A percentile compares a stretch with the other conserved stretches of the same genome.
phyloP scores from a whole-genome alignment of 2,113 vertebrate species.

The Actenoides lindsayi region DNA sequence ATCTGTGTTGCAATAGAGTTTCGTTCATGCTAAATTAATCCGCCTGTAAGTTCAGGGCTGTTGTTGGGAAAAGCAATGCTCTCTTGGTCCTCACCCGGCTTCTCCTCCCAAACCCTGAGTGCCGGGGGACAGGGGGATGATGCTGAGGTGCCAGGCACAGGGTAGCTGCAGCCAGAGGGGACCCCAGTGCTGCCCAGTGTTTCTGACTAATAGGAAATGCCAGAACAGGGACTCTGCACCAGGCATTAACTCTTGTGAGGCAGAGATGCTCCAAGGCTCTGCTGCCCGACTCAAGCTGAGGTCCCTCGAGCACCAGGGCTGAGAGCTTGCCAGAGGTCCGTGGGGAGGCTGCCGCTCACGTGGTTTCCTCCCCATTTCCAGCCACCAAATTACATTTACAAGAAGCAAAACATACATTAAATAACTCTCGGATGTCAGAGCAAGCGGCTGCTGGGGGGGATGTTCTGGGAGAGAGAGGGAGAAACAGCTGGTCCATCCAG shows the following conservation, averaged over 20 bases:
- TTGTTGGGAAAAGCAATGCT: neutral
- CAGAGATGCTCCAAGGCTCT: neutral
- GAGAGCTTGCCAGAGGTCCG: neutral
- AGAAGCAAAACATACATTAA: constrained; percentile 47
- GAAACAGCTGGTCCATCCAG: neutral
- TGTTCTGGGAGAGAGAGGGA: neutral
- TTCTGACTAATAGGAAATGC: neutral
- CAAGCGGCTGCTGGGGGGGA: neutral
- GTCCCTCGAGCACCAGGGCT: neutral
- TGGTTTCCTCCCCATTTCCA: constrained; percentile 14
- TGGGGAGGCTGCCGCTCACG: neutral
- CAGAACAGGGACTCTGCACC: neutral
- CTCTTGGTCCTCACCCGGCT: neutral
- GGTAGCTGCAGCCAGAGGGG: too few relatives aligned
- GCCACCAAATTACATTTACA: constrained; percentile 20
- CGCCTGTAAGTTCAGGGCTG: neutral
- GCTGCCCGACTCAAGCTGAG: neutral
- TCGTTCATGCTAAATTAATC: constrained; percentile 35
- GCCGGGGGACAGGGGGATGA: fast-evolving
- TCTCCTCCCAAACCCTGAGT: neutral
- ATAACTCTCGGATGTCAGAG: neutral
- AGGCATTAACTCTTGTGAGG: neutral
- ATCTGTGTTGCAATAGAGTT: neutral
- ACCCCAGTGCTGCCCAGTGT: neutral
- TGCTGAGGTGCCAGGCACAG: fast-evolving